These are phyloP conservation scores for Campaea margaritaria DNA, from an alignment of 2,888 invertebrate species.

Conservation along the genomic window DNA sequence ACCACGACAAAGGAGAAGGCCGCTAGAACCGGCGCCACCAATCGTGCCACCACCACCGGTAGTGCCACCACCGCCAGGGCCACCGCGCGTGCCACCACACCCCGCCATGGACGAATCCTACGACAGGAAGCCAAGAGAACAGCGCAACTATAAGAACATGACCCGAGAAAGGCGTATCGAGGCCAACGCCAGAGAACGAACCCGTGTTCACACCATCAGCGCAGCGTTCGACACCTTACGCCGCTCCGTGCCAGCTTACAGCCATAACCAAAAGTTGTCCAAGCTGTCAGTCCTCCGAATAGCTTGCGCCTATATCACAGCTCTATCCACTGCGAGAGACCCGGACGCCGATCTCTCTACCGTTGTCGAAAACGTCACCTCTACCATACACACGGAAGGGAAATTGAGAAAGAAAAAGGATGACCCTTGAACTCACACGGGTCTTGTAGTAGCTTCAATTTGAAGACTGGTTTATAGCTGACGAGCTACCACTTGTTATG, in stretches of 20 bases:
- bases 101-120: slow-evolving; percentile 79
- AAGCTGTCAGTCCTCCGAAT: slow-evolving; percentile 96
- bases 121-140: slow-evolving; percentile 88
- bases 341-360: slow-evolving; percentile 88
- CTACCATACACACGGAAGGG: slow-evolving; percentile 96
- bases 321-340: slow-evolving; percentile 91
- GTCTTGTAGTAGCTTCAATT: slow-evolving; percentile 10
- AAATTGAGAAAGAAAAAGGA: slow-evolving; percentile 94
- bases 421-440: slow-evolving; percentile 77
- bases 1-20: slow-evolving; percentile 68
- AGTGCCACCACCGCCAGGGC: slow-evolving; percentile 53
- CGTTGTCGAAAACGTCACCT: slow-evolving; percentile 95
- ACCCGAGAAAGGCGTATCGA: slow-evolving; percentile 96
- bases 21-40: slow-evolving; percentile 64
- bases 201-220: slow-evolving; percentile 97
- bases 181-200: slow-evolving; percentile 96
- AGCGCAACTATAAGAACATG: slow-evolving; percentile 98
- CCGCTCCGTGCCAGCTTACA: slow-evolving; percentile 94
- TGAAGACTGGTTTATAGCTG: slow-evolving; percentile 18
- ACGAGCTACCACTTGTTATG: slow-evolving; percentile 2
- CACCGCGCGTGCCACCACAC: slow-evolving; percentile 83
- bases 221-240: slow-evolving; percentile 97
- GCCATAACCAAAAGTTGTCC: slow-evolving; percentile 96
- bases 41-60: slow-evolving; percentile 54
- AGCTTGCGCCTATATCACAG: slow-evolving; percentile 96